Conservation (phyloP, 2,888 invertebrate genomes). For the Sarcophaga rosellei region DNA sequence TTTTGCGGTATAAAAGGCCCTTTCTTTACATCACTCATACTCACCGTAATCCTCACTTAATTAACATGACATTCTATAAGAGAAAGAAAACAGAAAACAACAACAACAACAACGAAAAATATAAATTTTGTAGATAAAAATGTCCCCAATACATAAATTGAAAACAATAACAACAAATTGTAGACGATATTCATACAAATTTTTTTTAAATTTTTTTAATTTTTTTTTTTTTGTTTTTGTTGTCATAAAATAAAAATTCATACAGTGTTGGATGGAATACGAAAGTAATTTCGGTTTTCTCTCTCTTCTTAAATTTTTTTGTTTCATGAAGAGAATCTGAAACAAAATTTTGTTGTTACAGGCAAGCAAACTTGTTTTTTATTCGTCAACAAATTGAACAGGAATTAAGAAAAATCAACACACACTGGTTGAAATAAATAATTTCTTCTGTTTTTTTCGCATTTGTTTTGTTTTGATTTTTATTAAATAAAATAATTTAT, state of each 20-base stretch:
- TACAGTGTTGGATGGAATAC: not conserved
- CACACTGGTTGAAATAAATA: slow-evolving; percentile 10
- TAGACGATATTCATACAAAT: not conserved
- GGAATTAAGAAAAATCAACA: slow-evolving; percentile 58
- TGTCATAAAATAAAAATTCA: slow-evolving; percentile 24
- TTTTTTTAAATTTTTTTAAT: not conserved
- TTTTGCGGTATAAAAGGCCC: too few relatives aligned
- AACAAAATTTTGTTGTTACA: not conserved
- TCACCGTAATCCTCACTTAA: too few relatives aligned
- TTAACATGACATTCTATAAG: not conserved
- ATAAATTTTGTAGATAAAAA: slow-evolving; percentile 44
- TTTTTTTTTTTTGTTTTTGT: not conserved
- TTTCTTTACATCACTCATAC: too few relatives aligned
- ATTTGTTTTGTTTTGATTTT: not conserved
- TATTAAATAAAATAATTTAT: not conserved
- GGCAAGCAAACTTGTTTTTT: slow-evolving; percentile 57
- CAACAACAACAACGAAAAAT: slow-evolving; percentile 7
- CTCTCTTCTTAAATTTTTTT: not conserved
- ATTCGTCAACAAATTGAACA: slow-evolving; percentile 56
- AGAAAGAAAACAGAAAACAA: not conserved
- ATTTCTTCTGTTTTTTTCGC: not conserved
- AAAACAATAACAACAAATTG: slow-evolving; percentile 30
- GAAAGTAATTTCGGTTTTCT: not conserved
- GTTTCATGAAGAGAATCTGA: not conserved
- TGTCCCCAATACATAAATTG: slow-evolving; percentile 61